Percentiles rank a stretch among this genome's conserved stretches.
phyloP scores from a whole-genome alignment of 64 coral and sea anemone genomes.

The Actinia tenebrosa region DNA sequence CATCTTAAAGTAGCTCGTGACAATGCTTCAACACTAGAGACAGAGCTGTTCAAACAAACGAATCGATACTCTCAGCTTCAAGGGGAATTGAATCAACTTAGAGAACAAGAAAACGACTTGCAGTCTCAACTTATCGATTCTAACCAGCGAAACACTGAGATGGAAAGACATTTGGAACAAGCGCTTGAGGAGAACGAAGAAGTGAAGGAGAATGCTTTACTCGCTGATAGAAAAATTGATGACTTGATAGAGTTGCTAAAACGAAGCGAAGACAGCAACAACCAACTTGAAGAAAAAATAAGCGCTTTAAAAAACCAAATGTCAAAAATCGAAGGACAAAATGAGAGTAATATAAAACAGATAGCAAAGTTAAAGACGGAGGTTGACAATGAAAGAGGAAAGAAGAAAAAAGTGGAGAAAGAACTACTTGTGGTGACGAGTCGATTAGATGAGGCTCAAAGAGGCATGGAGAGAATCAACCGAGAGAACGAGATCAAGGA shows the following conservation, averaged over 20 bases:
- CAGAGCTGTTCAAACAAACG: constrained; percentile 35
- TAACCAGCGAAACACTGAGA: constrained; percentile 29
- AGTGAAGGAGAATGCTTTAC: constrained; percentile 27
- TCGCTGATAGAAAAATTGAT: constrained; percentile 53
- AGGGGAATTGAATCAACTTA: constrained; percentile 33
- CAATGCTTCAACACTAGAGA: neutral
- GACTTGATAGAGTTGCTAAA: constrained; percentile 45
- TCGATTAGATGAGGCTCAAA: constrained; percentile 26
- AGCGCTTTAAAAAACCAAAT: constrained; percentile 39
- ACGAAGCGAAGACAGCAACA: constrained; percentile 34
- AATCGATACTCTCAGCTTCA: constrained; percentile 48
- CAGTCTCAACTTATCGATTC: constrained; percentile 13
- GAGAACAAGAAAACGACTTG: constrained; percentile 36
- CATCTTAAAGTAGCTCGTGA: constrained; percentile 35
- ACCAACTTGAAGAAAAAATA: constrained; percentile 50
- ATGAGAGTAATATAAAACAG: constrained; percentile 37
- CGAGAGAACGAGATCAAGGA: constrained; percentile 40
- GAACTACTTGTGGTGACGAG: constrained; percentile 41
- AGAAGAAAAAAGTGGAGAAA: constrained; percentile 41
- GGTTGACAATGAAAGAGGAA: constrained; percentile 20
- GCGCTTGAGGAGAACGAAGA: constrained; percentile 53
- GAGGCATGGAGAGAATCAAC: constrained; percentile 43
- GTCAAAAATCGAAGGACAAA: constrained; percentile 58
- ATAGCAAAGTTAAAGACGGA: constrained; percentile 55
- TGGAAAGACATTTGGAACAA: constrained; percentile 26